A percentile compares a stretch with the other conserved stretches of the same genome.
phyloP scores from a whole-genome alignment of 1,140 invertebrate species.

The Paraescarpia echinospica region DNA sequence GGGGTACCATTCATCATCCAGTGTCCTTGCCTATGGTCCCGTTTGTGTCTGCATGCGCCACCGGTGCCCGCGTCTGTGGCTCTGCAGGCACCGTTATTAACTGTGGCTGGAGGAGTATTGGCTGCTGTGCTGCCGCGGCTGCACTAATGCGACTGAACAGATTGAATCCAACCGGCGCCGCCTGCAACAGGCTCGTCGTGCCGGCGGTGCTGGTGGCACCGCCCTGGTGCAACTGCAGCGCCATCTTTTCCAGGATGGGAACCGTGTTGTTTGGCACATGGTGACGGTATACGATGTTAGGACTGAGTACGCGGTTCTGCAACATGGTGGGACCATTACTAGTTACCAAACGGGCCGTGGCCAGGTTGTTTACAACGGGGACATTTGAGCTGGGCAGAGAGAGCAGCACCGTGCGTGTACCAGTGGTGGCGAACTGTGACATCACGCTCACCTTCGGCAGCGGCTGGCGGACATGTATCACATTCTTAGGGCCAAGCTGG shows the following conservation, averaged over 20 bases:
- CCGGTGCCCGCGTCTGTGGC: background rate
- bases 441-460: conserved; percentile 23
- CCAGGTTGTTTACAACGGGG: conserved; percentile 19
- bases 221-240: conserved; percentile 26
- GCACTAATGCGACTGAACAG: background rate
- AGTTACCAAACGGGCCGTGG: conserved; percentile 18
- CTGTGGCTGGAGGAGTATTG: background rate
- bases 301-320: conserved; percentile 46
- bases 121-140: background rate
- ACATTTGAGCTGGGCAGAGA: conserved; percentile 26
- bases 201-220: background rate
- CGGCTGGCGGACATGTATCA: conserved; percentile 25
- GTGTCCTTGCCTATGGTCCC: background rate
- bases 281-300: conserved; percentile 3
- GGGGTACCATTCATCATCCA: background rate
- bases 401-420: conserved; percentile 22
- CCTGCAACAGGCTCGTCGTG: background rate
- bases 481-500: conserved; percentile 31
- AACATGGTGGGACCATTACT: conserved; percentile 35
- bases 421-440: conserved; percentile 23
- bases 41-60: background rate
- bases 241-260: conserved; percentile 39
- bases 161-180: background rate
- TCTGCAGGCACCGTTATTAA: background rate
- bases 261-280: conserved; percentile 26